Evolutionary conservation across 2,888 invertebrate genomes (phyloP).

Genomic region (Noctua comes): DNA sequence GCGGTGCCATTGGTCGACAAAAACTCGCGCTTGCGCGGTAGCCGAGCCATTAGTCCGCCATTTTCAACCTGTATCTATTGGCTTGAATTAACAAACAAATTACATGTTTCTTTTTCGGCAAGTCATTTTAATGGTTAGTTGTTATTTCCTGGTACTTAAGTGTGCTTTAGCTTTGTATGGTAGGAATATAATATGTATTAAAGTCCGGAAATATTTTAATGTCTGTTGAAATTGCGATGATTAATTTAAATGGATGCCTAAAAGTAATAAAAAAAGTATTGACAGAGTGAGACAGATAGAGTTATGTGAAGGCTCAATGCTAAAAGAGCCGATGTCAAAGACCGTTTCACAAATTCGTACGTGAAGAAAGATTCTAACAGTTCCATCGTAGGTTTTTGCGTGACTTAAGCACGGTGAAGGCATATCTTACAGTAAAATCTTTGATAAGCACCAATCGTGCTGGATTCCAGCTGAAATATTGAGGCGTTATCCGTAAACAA

Average conservation of each 20-base stretch:
- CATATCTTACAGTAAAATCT: not conserved
- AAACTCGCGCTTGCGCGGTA: slow-evolving; percentile 69
- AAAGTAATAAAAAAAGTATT: not conserved
- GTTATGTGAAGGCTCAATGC: not conserved
- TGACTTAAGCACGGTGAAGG: not conserved
- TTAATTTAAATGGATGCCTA: not conserved
- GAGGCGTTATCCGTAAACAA: not conserved
- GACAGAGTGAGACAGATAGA: not conserved
- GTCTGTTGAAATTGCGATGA: not conserved
- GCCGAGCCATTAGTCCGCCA: slow-evolving; percentile 64
- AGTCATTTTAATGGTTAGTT: slow-evolving; percentile 36
- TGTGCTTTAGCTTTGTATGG: not conserved
- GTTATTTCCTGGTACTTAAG: slow-evolving; percentile 31
- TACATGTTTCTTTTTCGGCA: slow-evolving; percentile 54
- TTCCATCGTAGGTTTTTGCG: not conserved
- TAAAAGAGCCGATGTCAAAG: not conserved
- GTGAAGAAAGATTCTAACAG: not conserved
- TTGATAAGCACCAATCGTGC: not conserved
- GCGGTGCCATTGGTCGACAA: slow-evolving; percentile 68
- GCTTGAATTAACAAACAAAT: slow-evolving; percentile 63
- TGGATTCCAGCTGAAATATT: not conserved
- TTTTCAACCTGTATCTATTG: slow-evolving; percentile 57
- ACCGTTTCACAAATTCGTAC: not conserved
- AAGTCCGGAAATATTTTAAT: slow-evolving; percentile 6
- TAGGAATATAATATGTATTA: not conserved